Evolutionary conservation across 92 coral and sea anemone genomes (phyloP).

Genomic region (Porites divaricata): DNA sequence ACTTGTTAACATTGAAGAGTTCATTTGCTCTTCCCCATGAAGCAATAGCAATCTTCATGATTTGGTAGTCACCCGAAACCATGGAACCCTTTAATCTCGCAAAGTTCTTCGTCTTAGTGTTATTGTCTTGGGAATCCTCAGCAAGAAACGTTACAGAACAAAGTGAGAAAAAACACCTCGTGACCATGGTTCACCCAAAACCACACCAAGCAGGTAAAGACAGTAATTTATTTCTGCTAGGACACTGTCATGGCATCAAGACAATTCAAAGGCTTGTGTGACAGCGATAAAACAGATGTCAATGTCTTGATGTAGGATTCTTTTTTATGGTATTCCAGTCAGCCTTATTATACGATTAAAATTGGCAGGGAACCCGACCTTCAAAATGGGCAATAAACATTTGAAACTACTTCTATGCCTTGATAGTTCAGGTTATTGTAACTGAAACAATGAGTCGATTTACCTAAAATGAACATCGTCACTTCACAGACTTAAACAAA

Average conservation of each 20-base stretch:
- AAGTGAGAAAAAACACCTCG: slow-evolving; percentile 26
- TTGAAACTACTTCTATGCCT: too few relatives aligned
- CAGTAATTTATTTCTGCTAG: background rate
- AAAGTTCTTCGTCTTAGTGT: background rate
- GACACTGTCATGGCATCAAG: too few relatives aligned
- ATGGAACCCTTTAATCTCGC: background rate
- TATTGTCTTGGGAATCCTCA: background rate
- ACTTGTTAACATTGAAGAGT: background rate
- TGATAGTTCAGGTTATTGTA: too few relatives aligned
- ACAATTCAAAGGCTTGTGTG: too few relatives aligned
- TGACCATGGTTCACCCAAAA: slow-evolving; percentile 18
- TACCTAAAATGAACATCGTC: too few relatives aligned
- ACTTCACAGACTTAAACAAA: background rate
- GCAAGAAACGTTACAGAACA: background rate
- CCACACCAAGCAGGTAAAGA: slow-evolving; percentile 34
- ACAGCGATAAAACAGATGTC: background rate
- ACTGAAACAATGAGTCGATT: too few relatives aligned
- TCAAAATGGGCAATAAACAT: too few relatives aligned
- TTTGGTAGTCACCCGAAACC: background rate
- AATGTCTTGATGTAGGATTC: too few relatives aligned
- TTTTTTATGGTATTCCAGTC: too few relatives aligned
- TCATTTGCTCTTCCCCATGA: background rate
- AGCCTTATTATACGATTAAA: too few relatives aligned
- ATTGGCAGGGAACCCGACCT: too few relatives aligned
- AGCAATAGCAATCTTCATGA: background rate